A percentile compares a stretch with the other conserved stretches of the same genome.
Evolutionary conservation across 2,113 vertebrate species (phyloP).

Genomic region (Zosterops pallidus): DNA sequence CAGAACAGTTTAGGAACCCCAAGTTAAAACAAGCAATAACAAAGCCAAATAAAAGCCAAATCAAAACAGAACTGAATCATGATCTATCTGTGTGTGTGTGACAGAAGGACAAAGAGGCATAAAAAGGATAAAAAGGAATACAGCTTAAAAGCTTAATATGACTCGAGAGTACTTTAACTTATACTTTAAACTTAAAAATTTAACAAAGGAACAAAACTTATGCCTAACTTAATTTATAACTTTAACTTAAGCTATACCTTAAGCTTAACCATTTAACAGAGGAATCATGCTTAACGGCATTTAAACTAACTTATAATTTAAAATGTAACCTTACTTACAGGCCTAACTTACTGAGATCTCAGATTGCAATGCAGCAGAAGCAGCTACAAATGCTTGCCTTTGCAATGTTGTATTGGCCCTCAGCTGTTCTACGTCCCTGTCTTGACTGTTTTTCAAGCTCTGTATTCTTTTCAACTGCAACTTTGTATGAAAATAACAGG

Average conservation of each 20-base stretch:
- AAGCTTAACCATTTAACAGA: background rate
- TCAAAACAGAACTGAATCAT: background rate
- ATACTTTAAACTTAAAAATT: background rate
- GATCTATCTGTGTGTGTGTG: background rate
- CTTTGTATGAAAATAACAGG: background rate
- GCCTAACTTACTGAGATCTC: background rate
- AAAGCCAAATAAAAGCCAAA: background rate
- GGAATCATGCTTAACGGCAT: background rate
- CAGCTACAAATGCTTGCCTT: background rate
- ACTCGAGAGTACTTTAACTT: background rate
- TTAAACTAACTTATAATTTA: background rate
- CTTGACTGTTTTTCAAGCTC: background rate
- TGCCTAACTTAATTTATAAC: background rate
- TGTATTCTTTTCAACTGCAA: background rate
- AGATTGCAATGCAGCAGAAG: background rate
- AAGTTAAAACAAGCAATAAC: background rate
- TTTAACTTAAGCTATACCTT: background rate
- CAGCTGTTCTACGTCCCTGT: background rate
- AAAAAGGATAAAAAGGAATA: background rate
- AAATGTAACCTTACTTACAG: background rate
- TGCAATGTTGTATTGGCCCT: background rate
- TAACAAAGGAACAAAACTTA: background rate
- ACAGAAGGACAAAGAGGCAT: background rate
- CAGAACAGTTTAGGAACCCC: background rate
- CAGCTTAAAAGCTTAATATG: background rate